Evolutionary conservation across 2,888 invertebrate species (phyloP), one percentile per base, ranked within the genome.

Genomic region (Mactromeris polynyma): DNA sequence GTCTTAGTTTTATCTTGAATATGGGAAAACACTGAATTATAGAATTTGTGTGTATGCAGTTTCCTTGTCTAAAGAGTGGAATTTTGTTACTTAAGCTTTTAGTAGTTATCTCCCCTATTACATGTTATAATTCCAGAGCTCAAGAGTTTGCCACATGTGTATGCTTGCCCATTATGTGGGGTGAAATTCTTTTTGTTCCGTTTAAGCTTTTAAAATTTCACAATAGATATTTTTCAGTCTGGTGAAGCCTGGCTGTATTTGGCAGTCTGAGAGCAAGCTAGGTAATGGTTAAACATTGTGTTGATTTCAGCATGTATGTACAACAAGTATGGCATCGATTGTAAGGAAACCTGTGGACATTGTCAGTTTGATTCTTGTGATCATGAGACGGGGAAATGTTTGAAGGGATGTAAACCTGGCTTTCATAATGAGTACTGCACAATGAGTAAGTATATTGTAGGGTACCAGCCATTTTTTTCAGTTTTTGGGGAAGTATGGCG

Each of bases 311-410:
- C 82, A 11, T 95, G 95, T 90, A 87, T 89, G 9, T 83, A 86
- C 33, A 91, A 92, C 40, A 92, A 31, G 46, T 95, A 91, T 93
- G 95, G 95, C 19, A 88, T 93, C 79, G 92, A 94, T 81, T 95
- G 95, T 86, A 85, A 89, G 21, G 38, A 88, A n/a, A 87, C 81
- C 14, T 95, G 95, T 88, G 95, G 95, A 21, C 77, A 90, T 0
- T 95, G 95, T 89, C 90, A 91, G 69, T 88, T 93, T 81, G 89
- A 94, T 79, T 86, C 92, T 0, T 95, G 95, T 92, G 93, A 95
- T 82, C 91, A 92, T 21, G 93, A 93, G 64, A 94, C 94, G 21
- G 95, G 95, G 1, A 78, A 89, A 51, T 95, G 95, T 91, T 40
- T 89, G 40, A 88, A 89, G 46, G 95, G 94, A 31, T 95, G 95